phyloP scores from a whole-genome alignment of 35 echinoderm and acorn worm genomes.

The Lytechinus pictus region DNA sequence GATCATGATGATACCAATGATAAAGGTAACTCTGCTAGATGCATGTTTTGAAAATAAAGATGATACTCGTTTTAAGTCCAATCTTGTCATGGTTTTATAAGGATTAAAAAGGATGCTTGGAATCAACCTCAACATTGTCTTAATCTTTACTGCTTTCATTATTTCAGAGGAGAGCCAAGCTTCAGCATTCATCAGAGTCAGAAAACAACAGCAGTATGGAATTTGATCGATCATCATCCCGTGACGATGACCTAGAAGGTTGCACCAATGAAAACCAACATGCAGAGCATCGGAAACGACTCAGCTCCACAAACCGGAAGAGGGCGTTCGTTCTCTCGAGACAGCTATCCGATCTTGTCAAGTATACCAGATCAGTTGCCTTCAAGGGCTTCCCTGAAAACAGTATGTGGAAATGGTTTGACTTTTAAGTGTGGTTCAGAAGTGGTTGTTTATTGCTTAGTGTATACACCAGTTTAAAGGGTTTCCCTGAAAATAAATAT shows the following conservation, averaged over 20 bases:
- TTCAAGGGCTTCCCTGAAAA: constrained; percentile 80
- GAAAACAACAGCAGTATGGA: constrained; percentile 48
- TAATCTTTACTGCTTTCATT: not conserved
- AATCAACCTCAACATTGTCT: not conserved
- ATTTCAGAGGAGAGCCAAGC: constrained; percentile 68
- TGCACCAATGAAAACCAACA: constrained; percentile 16
- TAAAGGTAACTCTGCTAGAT: too few relatives aligned
- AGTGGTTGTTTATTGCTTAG: too few relatives aligned
- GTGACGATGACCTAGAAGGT: constrained; percentile 32
- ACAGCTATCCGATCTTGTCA: constrained; percentile 89
- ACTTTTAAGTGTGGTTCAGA: too few relatives aligned
- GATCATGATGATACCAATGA: too few relatives aligned
- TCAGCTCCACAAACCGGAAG: constrained; percentile 62
- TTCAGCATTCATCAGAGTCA: constrained; percentile 72
- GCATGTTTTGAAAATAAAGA: too few relatives aligned
- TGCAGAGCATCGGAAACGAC: not conserved
- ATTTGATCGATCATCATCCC: not conserved
- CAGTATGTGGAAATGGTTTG: constrained; percentile 45
- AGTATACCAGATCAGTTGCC: constrained; percentile 82
- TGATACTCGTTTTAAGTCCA: too few relatives aligned
- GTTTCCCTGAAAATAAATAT: too few relatives aligned
- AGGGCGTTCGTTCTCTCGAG: constrained; percentile 73
- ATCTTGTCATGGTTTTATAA: too few relatives aligned
- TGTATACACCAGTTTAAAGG: too few relatives aligned
- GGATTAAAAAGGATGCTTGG: too few relatives aligned